These are phyloP conservation scores for Parauchenoglanis punctatus DNA, from an alignment of 2,797 vertebrate genomes.

Conservation along the genomic window DNA sequence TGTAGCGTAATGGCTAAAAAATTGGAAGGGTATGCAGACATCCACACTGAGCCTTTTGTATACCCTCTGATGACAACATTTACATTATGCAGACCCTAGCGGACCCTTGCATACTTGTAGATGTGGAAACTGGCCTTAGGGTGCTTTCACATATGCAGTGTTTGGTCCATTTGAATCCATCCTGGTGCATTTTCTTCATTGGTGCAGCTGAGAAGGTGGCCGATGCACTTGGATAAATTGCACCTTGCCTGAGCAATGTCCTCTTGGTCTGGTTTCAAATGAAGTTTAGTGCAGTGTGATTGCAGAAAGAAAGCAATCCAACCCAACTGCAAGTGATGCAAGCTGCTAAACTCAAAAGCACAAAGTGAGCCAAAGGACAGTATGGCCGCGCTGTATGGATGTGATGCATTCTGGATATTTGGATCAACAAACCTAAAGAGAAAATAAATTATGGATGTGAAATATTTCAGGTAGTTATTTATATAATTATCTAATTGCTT, in stretches of 20 bases:
- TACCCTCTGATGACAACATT: too few relatives aligned
- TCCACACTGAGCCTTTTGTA: too few relatives aligned
- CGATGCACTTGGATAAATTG: neutral
- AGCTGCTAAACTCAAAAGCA: neutral
- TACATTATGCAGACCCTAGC: too few relatives aligned
- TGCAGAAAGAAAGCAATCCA: neutral
- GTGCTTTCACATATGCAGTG: neutral
- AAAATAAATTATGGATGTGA: neutral
- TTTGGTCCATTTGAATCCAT: neutral
- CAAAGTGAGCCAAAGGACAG: neutral
- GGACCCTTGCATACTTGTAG: too few relatives aligned
- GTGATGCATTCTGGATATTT: neutral
- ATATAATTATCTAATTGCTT: neutral
- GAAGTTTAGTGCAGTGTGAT: neutral
- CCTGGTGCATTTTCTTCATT: conserved; percentile 1
- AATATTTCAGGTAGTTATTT: neutral
- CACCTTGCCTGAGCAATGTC: neutral
- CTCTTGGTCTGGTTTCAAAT: neutral
- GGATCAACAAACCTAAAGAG: neutral
- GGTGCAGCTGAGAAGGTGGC: neutral
- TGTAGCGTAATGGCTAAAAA: too few relatives aligned
- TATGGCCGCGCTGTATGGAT: neutral
- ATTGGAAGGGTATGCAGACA: too few relatives aligned
- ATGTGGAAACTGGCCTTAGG: conserved; percentile 17
- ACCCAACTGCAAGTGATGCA: neutral